A percentile compares a stretch with the other conserved stretches of the same genome.
Conservation (phyloP, 1,140 invertebrate genomes). For the Saccostrea cuccullata region DNA sequence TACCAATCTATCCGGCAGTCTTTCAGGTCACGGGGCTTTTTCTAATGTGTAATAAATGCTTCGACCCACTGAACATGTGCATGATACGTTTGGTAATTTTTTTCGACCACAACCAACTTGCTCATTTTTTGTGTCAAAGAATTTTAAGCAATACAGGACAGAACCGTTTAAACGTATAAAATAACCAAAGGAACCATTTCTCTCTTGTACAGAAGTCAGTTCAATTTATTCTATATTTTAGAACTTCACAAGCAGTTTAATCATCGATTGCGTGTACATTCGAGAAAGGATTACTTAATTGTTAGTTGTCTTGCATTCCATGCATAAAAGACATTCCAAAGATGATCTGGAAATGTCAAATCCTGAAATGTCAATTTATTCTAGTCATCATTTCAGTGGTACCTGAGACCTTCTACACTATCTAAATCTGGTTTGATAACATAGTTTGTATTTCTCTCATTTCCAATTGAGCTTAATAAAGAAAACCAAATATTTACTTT, state of each 20-base stretch:
- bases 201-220: too few relatives aligned
- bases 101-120: too few relatives aligned
- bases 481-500: conserved; percentile 41
- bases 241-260: not conserved
- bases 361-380: not conserved
- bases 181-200: too few relatives aligned
- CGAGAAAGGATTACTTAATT: not conserved
- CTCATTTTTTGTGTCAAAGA: too few relatives aligned
- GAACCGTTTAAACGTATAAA: too few relatives aligned
- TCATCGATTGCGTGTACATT: not conserved
- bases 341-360: conserved; percentile 18
- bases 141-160: too few relatives aligned
- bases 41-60: too few relatives aligned
- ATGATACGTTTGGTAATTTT: too few relatives aligned
- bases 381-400: not conserved
- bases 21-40: too few relatives aligned
- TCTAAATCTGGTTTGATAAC: conserved; percentile 24
- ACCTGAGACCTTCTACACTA: not conserved
- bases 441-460: conserved; percentile 10
- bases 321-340: not conserved
- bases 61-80: too few relatives aligned
- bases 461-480: conserved; percentile 23
- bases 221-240: not conserved
- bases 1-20: too few relatives aligned
- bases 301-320: not conserved